Evolutionary conservation across 2,888 invertebrate genomes (phyloP).

Genomic region (Hyposoter didymator): DNA sequence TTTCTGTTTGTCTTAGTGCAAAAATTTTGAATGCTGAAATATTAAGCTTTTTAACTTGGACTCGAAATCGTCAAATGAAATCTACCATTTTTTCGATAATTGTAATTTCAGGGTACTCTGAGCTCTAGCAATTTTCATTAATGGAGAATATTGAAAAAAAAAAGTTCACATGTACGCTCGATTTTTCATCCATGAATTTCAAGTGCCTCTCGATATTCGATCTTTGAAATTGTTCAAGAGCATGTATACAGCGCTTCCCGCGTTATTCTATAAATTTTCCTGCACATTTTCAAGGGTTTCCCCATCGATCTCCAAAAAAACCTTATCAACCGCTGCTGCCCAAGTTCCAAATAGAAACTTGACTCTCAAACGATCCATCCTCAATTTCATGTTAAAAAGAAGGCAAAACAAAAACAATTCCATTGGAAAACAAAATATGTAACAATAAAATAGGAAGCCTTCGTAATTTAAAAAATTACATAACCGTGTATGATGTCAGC

Average conservation of each 20-base stretch:
- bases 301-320: conserved; percentile 37
- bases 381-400: conserved; percentile 22
- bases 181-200: conserved; percentile 12
- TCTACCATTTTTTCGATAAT: background rate
- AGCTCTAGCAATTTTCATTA: background rate
- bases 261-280: background rate
- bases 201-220: conserved; percentile 9
- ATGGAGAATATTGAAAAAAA: background rate
- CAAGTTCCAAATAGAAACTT: conserved; percentile 40
- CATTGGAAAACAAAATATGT: conserved; percentile 12
- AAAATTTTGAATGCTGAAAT: background rate
- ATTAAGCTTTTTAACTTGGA: background rate
- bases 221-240: conserved; percentile 30
- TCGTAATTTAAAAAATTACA: conserved; percentile 26
- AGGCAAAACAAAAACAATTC: background rate
- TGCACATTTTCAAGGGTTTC: background rate
- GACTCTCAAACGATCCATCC: background rate
- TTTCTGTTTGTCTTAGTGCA: background rate
- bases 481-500: background rate
- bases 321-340: conserved; percentile 15
- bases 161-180: background rate
- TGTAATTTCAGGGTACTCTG: background rate
- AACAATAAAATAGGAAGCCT: conserved; percentile 23
- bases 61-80: background rate
- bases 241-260: background rate